These are phyloP conservation scores for Agrilus cyanescens DNA, from an alignment of 2,888 invertebrate species.

Conservation along the genomic window DNA sequence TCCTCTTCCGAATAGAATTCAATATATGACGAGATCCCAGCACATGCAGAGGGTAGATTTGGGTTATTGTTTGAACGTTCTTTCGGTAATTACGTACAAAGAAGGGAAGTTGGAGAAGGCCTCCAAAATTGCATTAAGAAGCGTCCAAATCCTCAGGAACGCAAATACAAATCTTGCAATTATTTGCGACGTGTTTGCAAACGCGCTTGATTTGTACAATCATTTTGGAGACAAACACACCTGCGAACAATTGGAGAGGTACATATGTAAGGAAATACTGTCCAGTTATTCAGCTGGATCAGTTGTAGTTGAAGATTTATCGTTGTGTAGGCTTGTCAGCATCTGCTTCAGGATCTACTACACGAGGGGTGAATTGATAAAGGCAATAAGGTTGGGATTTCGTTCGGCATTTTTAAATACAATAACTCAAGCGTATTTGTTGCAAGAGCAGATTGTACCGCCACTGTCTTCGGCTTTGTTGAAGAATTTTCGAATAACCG, in stretches of 20 bases:
- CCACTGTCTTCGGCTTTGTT: constrained; percentile 37
- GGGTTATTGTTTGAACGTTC: constrained; percentile 18
- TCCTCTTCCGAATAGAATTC: background rate
- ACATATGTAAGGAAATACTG: constrained; percentile 19
- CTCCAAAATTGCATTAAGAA: constrained; percentile 19
- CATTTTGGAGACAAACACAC: constrained; percentile 32
- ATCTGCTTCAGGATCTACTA: constrained; percentile 36
- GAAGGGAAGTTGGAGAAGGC: constrained; percentile 25
- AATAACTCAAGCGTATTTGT: constrained; percentile 34
- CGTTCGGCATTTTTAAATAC: constrained; percentile 36
- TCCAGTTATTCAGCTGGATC: constrained; percentile 25
- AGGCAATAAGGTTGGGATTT: constrained; percentile 35
- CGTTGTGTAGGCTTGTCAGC: constrained; percentile 37
- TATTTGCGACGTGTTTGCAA: constrained; percentile 38
- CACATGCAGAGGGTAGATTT: constrained; percentile 10
- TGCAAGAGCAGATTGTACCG: constrained; percentile 37
- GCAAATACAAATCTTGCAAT: constrained; percentile 34
- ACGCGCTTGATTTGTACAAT: constrained; percentile 38
- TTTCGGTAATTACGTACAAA: constrained; percentile 18
- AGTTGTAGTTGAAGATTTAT: constrained; percentile 36
- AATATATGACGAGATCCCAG: background rate
- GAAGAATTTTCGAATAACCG: constrained; percentile 36
- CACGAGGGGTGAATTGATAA: constrained; percentile 30
- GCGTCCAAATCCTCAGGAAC: constrained; percentile 13
- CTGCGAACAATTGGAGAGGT: constrained; percentile 32